Percentiles rank a stretch among this genome's conserved stretches.
These are phyloP conservation scores for Tortricodes alternella DNA, from an alignment of 2,888 invertebrate genomes.

Conservation along the genomic window DNA sequence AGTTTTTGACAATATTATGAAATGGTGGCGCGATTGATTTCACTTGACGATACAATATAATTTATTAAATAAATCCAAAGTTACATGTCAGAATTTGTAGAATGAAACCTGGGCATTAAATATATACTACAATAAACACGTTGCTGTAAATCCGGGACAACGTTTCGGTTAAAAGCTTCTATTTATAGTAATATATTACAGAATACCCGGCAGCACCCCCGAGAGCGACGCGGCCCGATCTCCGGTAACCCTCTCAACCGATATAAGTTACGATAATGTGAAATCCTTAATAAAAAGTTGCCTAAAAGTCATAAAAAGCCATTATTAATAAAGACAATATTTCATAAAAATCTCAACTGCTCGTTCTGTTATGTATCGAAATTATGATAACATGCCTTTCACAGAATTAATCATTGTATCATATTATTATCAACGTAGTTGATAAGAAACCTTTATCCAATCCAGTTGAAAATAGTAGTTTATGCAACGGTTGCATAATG, in stretches of 20 bases:
- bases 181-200: slow-evolving; percentile 53
- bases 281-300: neutral
- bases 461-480: too few relatives aligned
- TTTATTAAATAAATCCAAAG: too few relatives aligned
- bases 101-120: too few relatives aligned
- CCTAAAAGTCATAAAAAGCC: neutral
- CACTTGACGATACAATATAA: slow-evolving; percentile 22
- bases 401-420: neutral
- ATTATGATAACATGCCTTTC: neutral
- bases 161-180: slow-evolving; percentile 53
- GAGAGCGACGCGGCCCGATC: neutral
- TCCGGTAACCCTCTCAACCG: neutral
- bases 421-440: too few relatives aligned
- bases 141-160: slow-evolving; percentile 50
- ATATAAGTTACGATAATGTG: slow-evolving; percentile 4
- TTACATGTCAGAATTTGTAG: too few relatives aligned
- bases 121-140: too few relatives aligned
- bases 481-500: too few relatives aligned
- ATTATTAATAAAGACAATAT: neutral
- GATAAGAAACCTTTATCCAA: too few relatives aligned
- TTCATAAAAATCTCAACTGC: neutral
- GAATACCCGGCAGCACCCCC: slow-evolving; percentile 35
- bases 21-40: slow-evolving; percentile 17
- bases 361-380: neutral
- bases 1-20: neutral